Evolutionary conservation across 1,140 invertebrate genomes (phyloP), one percentile per base, ranked within the genome.

Genomic region (Drosophila rhopaloa): DNA sequence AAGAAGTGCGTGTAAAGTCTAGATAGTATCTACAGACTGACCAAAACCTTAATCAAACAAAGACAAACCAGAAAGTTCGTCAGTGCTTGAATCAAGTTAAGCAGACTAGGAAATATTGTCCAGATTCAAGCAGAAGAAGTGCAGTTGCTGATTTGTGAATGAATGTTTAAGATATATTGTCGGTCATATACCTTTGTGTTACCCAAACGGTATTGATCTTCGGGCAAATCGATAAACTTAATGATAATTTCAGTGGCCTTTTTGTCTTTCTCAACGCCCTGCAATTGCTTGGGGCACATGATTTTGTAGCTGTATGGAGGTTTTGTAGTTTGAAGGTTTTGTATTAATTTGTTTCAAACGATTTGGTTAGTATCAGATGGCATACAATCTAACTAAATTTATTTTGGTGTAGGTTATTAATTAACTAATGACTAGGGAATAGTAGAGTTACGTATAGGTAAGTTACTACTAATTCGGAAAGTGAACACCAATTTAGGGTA

Each of bases 161-260:
- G 54, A 54, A 38, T 50, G 40, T 57, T 41, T 40, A 27, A 74
- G 57, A 81, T 91, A 84, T 92, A 86, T 90, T 84, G 84, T 90
- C 81, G 79, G 53, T 65, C 38, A 89, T 91, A 91, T 96, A 97
- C 98, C 97, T 99, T 99, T 68, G 98, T 99, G 93, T 96, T 96
- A 94, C 98, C 98, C 93, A 99, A 94, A 92, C 98, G 96, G 94
- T 96, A 99, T 93, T 98, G 97, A 93, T 98, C 97, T 76, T 95
- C 93, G 91, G 98, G 97, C 93, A 99, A 94, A 93, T 96, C 95
- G 91, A 96, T 95, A 85, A 95, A 94, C 81, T 97, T 96, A 93
- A 99, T 95, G 93, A 99, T 97, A 93, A 97, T 96, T 93, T 96
- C 95, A 68, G 97, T 95, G 74, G 97, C 97, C 93, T 97, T 96